Percentiles rank a stretch among this genome's conserved stretches.
Conservation (phyloP, 2,797 vertebrate genomes). For the Rachycentron canadum region DNA sequence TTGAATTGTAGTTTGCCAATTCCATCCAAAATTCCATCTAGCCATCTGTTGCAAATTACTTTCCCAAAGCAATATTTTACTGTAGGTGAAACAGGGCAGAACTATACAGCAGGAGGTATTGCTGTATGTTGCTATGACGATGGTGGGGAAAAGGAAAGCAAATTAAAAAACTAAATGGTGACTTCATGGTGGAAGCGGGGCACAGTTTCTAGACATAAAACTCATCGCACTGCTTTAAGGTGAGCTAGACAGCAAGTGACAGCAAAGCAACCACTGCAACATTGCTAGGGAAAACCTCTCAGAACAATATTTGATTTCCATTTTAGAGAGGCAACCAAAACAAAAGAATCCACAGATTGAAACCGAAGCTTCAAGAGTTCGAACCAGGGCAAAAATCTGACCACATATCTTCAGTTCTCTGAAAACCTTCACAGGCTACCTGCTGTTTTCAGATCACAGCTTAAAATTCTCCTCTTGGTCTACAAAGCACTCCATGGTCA, state of each 20-base stretch:
- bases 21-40: slow-evolving; percentile 56
- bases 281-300: too few relatives aligned
- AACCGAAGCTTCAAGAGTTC: not conserved
- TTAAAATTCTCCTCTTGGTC: not conserved
- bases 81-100: slow-evolving; percentile 18
- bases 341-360: not conserved
- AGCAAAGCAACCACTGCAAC: too few relatives aligned
- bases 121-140: too few relatives aligned
- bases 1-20: slow-evolving; percentile 48
- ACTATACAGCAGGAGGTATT: too few relatives aligned
- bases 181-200: too few relatives aligned
- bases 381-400: not conserved
- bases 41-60: slow-evolving; percentile 65
- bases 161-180: too few relatives aligned
- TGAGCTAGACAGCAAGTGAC: too few relatives aligned
- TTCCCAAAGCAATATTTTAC: slow-evolving; percentile 55
- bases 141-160: too few relatives aligned
- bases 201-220: too few relatives aligned
- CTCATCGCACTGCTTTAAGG: too few relatives aligned
- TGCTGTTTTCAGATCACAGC: not conserved
- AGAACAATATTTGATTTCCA: too few relatives aligned
- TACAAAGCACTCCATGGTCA: not conserved
- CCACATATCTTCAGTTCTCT: not conserved
- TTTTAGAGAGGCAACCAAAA: not conserved
- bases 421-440: not conserved